Conservation (phyloP, 2,888 invertebrate genomes). For the Lithosia quadra region DNA sequence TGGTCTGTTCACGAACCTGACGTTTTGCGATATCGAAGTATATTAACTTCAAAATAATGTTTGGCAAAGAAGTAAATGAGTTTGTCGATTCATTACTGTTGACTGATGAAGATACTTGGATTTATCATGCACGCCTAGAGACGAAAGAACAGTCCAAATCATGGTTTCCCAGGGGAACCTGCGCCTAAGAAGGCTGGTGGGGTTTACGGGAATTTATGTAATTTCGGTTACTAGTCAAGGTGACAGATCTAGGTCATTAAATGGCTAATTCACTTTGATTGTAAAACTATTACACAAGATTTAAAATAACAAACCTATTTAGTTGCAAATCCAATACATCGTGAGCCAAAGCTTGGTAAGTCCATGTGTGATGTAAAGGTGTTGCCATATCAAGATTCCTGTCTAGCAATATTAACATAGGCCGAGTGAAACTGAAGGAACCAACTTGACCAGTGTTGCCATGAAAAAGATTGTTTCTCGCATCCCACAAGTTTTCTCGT, state of each 20-base stretch:
- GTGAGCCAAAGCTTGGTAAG: slow-evolving; percentile 99
- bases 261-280: background rate
- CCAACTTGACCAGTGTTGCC: slow-evolving; percentile 93
- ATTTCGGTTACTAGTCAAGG: no score
- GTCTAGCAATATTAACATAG: slow-evolving; percentile 96
- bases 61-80: no score
- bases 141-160: no score
- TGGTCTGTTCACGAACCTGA: no score
- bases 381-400: slow-evolving; percentile 98
- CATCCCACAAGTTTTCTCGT: slow-evolving; percentile 98
- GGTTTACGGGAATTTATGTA: no score
- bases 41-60: no score
- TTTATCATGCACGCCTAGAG: no score
- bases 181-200: no score
- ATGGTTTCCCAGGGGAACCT: no score
- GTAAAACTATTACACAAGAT: background rate
- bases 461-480: slow-evolving; percentile 97
- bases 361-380: slow-evolving; percentile 99
- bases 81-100: no score
- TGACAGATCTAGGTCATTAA: background rate
- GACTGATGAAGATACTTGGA: no score
- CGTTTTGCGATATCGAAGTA: no score
- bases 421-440: slow-evolving; percentile 95
- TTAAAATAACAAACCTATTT: slow-evolving; percentile 87
- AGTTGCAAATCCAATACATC: slow-evolving; percentile 97